These are phyloP conservation scores for Sceloporus undulatus DNA, from an alignment of 2,113 vertebrate genomes.

Conservation along the genomic window DNA sequence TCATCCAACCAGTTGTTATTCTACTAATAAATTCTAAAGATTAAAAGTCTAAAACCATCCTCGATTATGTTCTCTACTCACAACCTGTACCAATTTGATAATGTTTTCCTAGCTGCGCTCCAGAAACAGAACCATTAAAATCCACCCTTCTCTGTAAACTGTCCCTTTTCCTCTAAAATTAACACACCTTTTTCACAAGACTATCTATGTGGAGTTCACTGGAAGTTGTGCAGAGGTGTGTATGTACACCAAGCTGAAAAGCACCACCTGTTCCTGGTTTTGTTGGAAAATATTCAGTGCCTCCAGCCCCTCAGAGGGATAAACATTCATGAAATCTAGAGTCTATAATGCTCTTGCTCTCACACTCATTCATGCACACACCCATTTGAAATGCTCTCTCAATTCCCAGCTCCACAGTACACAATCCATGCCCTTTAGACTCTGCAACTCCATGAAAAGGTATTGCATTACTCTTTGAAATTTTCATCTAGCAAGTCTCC, in stretches of 20 bases:
- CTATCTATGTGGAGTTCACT: background rate
- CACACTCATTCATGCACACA: background rate
- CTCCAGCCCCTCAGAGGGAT: background rate
- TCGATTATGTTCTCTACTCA: background rate
- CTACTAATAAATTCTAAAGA: background rate
- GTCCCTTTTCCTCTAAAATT: background rate
- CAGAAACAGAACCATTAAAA: background rate
- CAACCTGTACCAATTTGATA: background rate
- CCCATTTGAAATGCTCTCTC: background rate
- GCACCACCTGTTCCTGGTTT: background rate
- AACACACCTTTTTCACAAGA: background rate
- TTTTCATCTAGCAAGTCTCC: background rate
- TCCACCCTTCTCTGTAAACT: background rate
- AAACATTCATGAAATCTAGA: background rate
- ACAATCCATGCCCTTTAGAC: background rate
- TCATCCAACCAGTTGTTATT: background rate
- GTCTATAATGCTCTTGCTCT: background rate
- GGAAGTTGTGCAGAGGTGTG: background rate
- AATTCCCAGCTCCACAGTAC: background rate
- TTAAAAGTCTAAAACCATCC: background rate
- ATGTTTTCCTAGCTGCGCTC: background rate
- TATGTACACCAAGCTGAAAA: background rate
- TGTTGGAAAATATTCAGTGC: background rate
- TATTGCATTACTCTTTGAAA: background rate
- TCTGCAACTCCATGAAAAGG: background rate